Base-by-base conservation (phyloP, 2,797 vertebrate species). In the Poecilia wingei region DNA sequence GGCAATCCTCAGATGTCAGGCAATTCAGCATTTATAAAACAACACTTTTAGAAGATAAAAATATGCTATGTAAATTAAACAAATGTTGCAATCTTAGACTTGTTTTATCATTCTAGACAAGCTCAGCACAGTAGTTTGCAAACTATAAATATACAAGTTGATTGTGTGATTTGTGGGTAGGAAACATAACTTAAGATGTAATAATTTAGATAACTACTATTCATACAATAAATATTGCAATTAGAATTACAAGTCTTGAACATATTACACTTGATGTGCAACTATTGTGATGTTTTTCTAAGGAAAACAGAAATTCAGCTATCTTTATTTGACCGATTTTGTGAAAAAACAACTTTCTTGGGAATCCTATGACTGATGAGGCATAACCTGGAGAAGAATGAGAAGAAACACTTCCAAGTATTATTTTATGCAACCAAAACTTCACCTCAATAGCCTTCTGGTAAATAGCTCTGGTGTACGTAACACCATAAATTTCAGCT, bases 401-500 rank as follows among this genome's bases (percentile, higher is more conserved):
- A 75, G 0, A 43, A 49, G 46, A 79, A 22, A 53, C 9, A 28
- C 31, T 6, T 36, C 28, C 8, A 43, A 31, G 20, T 73, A 36
- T 55, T 47, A 49, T 70, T n/a, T 69, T 25, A 69, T 2, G 72
- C 18, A 10, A 10, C 64, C 3, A 8, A 70, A 41, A 25, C 20
- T 4, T 31, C 90, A 98, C 97, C 97, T 98, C 97, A 0, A 99
- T 98, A 73, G 98, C 96, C 86, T 97, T 97, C 94, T 99, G 97
- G 85, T 98, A 98, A 87, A 99, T 98, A 80, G 95, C 93, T 28
- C 97, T 96, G 9, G 98, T 98, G 89, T 98, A 97, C 6, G 97
- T 99, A 84, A 99, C 97, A 1, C 98, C 98, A 4, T 98, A 99
- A 85, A 99, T 97, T 93, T 99, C 97, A 0, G 97, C 98, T 0